Conservation (phyloP, 2,797 vertebrate genomes). For the Betta splendens region DNA sequence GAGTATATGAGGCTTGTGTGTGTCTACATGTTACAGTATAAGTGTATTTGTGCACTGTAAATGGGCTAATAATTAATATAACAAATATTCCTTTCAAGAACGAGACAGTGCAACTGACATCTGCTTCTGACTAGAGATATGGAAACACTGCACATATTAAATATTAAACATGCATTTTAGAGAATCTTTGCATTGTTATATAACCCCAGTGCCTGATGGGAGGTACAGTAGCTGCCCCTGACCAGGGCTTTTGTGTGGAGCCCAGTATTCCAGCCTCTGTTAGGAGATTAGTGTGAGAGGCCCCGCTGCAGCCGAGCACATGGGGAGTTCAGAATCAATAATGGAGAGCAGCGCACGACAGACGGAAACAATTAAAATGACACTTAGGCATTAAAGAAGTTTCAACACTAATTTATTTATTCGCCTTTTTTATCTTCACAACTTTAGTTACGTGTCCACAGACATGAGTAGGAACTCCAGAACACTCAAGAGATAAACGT, state of each 20-base stretch:
- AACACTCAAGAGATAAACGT: constrained; percentile 79
- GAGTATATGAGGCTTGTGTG: no score
- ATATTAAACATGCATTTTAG: constrained; percentile 27
- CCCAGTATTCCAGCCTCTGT: constrained; percentile 49
- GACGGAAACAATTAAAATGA: constrained; percentile 28
- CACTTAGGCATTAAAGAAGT: constrained; percentile 36
- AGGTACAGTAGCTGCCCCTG: constrained; percentile 24
- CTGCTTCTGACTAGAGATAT: no score
- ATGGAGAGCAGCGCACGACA: constrained; percentile 61
- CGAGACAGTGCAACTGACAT: no score
- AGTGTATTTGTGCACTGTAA: no score
- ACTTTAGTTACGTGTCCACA: constrained; percentile 82
- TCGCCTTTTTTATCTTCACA: constrained; percentile 62
- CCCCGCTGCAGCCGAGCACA: constrained; percentile 49
- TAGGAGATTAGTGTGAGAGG: constrained; percentile 56
- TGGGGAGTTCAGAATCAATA: constrained; percentile 67
- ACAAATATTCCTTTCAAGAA: no score
- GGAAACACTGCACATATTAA: constrained; percentile 28
- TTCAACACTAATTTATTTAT: constrained; percentile 80
- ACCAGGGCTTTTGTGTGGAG: constrained; percentile 45
- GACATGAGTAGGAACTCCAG: constrained; percentile 80
- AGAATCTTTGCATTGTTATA: constrained; percentile 20
- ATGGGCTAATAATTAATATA: no score
- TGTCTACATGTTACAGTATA: no score
- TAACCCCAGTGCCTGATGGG: constrained; percentile 41